A percentile compares a stretch with the other conserved stretches of the same genome.
phyloP scores from a whole-genome alignment of 2,888 invertebrate genomes.

The Psococerastis gibbosa region DNA sequence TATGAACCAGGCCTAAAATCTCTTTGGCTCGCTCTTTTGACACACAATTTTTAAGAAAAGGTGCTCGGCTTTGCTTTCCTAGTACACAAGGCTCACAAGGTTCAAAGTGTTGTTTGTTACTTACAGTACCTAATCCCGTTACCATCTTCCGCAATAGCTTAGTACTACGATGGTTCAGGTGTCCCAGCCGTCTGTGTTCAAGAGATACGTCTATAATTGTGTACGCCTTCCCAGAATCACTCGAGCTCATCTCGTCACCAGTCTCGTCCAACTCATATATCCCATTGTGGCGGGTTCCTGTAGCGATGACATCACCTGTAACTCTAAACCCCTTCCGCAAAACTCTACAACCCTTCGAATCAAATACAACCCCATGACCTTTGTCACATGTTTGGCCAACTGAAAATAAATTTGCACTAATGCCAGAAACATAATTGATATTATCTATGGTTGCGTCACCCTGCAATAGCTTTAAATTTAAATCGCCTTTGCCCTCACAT shows the following conservation, averaged over 20 bases:
- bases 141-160: neutral
- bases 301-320: neutral
- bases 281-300: neutral
- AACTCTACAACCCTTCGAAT: neutral
- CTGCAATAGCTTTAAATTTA: too few species aligned
- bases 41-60: neutral
- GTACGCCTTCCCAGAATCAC: neutral
- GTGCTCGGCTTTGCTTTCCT: neutral
- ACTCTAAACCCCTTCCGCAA: too few species aligned
- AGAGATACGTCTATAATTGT: neutral
- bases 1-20: neutral
- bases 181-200: too few species aligned
- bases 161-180: too few species aligned
- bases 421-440: neutral
- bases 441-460: neutral
- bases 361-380: too few species aligned
- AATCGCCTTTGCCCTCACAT: too few species aligned
- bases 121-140: too few species aligned
- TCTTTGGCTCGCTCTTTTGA: neutral
- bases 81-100: constrained; percentile 1
- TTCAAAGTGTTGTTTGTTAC: neutral
- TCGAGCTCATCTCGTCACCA: too few species aligned
- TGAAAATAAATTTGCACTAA: neutral
- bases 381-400: too few species aligned
- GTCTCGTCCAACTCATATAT: neutral